These are phyloP conservation scores for Lasiommata megera DNA, from an alignment of 2,888 invertebrate genomes.

Conservation along the genomic window DNA sequence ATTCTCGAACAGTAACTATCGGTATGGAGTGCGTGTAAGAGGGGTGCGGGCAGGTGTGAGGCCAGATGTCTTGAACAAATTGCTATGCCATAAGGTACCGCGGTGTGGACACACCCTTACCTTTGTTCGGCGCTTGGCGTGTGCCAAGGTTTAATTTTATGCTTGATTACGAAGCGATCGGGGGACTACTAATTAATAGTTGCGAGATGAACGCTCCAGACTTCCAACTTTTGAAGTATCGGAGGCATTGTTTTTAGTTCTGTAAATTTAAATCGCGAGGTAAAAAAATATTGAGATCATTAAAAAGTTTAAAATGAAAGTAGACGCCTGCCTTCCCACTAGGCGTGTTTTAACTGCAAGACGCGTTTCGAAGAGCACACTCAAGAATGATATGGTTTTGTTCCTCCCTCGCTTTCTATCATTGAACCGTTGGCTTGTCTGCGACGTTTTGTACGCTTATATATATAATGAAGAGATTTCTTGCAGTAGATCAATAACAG, in stretches of 20 bases:
- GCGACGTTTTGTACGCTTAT: too few species aligned
- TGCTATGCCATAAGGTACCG: slow-evolving; percentile 75
- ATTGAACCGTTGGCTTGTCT: too few species aligned
- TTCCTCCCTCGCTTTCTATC: too few species aligned
- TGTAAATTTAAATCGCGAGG: slow-evolving; percentile 30
- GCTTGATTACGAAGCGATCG: slow-evolving; percentile 73
- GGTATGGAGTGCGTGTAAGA: slow-evolving; percentile 53
- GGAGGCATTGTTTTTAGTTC: slow-evolving; percentile 36
- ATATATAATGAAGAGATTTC: too few species aligned
- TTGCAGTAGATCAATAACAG: too few species aligned
- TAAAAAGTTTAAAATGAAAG: slow-evolving; percentile 31
- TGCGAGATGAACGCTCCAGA: slow-evolving; percentile 57
- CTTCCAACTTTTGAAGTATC: slow-evolving; percentile 37
- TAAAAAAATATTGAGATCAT: slow-evolving; percentile 31
- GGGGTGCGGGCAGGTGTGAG: slow-evolving; percentile 74
- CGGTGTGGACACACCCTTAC: slow-evolving; percentile 74
- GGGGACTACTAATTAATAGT: slow-evolving; percentile 72
- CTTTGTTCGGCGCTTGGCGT: slow-evolving; percentile 67
- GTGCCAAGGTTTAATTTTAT: slow-evolving; percentile 81
- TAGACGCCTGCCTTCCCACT: slow-evolving; percentile 10
- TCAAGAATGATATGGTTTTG: not conserved
- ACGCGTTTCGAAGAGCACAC: not conserved
- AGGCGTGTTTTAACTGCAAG: slow-evolving; percentile 10
- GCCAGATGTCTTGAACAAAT: slow-evolving; percentile 81
- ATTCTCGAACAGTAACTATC: slow-evolving; percentile 43